Percentiles rank a stretch among this genome's conserved stretches.
Conservation (phyloP, 2,113 vertebrate genomes). For the Dasyprocta punctata region DNA sequence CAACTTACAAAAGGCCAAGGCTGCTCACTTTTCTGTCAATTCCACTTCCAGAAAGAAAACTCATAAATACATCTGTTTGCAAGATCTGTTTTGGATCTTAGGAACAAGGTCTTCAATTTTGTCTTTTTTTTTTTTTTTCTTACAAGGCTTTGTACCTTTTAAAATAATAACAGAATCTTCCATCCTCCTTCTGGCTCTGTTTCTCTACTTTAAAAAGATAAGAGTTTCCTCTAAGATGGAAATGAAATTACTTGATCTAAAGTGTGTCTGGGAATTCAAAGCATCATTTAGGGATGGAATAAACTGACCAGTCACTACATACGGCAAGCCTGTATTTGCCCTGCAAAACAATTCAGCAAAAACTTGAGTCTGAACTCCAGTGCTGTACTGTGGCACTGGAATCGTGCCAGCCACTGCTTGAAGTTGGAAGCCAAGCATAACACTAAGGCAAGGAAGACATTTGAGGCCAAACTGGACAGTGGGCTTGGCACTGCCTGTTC, state of each 20-base stretch:
- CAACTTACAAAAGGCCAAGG: slow-evolving; percentile 1
- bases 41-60: slow-evolving; percentile 57
- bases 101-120: slow-evolving; percentile 49
- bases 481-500: slow-evolving; percentile 8
- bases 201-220: background rate
- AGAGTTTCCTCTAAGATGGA: slow-evolving; percentile 31
- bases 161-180: slow-evolving; percentile 22
- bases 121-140: background rate
- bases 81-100: slow-evolving; percentile 58
- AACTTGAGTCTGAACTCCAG: slow-evolving; percentile 18
- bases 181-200: background rate
- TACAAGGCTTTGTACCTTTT: slow-evolving; percentile 36
- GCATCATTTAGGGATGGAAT: slow-evolving; percentile 42
- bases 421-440: slow-evolving; percentile 35
- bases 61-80: slow-evolving; percentile 37
- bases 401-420: slow-evolving; percentile 49
- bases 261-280: slow-evolving; percentile 13
- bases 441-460: slow-evolving; percentile 38
- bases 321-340: slow-evolving; percentile 53
- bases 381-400: slow-evolving; percentile 23
- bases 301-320: slow-evolving; percentile 27
- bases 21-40: slow-evolving; percentile 31
- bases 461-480: slow-evolving; percentile 50
- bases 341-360: slow-evolving; percentile 53
- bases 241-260: slow-evolving; percentile 27